These are phyloP conservation scores for Athrips mouffetella DNA, from an alignment of 2,888 invertebrate genomes.

Conservation along the genomic window DNA sequence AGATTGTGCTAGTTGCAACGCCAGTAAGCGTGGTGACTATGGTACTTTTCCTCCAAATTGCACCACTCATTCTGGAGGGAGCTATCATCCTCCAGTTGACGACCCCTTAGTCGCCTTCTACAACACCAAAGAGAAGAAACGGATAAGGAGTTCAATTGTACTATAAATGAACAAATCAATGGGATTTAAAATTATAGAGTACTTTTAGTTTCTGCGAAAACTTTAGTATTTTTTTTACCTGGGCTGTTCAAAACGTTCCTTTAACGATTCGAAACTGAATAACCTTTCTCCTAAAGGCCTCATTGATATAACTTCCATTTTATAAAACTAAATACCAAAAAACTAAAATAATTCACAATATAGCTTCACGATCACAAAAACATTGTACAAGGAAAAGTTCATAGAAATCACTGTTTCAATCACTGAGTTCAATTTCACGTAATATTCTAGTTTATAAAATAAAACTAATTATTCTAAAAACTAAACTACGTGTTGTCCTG, in stretches of 20 bases:
- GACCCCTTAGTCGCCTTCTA: too few relatives aligned
- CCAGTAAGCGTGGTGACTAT: too few relatives aligned
- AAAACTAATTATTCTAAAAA: slow-evolving; percentile 4
- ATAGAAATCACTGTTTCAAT: not conserved
- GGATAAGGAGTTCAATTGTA: too few relatives aligned
- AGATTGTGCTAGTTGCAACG: too few relatives aligned
- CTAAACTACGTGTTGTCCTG: not conserved
- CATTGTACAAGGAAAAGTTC: not conserved
- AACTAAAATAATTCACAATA: not conserved
- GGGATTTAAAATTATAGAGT: too few relatives aligned
- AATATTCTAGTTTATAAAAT: not conserved
- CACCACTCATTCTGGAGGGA: too few relatives aligned
- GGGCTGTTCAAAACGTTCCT: slow-evolving; percentile 60
- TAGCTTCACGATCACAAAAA: not conserved
- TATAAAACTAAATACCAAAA: not conserved
- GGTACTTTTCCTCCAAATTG: too few relatives aligned
- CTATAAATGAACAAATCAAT: too few relatives aligned
- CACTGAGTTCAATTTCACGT: slow-evolving; percentile 4
- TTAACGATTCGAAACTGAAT: slow-evolving; percentile 60
- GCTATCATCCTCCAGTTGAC: too few relatives aligned
- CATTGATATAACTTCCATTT: slow-evolving; percentile 49
- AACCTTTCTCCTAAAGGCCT: slow-evolving; percentile 54
- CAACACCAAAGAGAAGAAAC: too few relatives aligned
- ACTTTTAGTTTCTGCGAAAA: too few relatives aligned
- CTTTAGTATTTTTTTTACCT: too few relatives aligned